Conservation (phyloP, 2,797 vertebrate species). For the Urophycis tenuis region DNA sequence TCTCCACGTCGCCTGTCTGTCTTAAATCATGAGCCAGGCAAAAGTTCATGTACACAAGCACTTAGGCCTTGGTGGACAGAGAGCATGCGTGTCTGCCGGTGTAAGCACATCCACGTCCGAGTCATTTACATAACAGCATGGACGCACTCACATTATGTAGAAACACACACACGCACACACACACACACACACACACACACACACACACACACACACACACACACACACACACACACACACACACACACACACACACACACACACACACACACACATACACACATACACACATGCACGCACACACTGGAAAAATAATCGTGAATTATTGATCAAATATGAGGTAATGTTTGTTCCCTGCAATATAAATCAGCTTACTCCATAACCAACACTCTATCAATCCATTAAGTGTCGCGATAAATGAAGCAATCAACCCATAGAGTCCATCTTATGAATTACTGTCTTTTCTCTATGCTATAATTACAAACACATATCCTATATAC, state of each 20-base stretch:
- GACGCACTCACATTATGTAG: not conserved
- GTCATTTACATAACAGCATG: not conserved
- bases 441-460: not conserved
- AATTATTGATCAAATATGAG: slow-evolving; percentile 6
- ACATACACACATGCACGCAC: not conserved
- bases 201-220: not conserved
- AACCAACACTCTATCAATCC: not conserved
- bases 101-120: not conserved
- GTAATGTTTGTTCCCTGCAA: not conserved
- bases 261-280: slow-evolving; percentile 11
- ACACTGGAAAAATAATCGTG: not conserved
- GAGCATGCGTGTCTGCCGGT: not conserved
- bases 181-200: slow-evolving; percentile 5
- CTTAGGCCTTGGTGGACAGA: not conserved
- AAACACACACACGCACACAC: not conserved
- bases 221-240: slow-evolving; percentile 1
- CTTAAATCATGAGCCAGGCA: not conserved
- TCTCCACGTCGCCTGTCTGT: not conserved
- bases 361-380: not conserved
- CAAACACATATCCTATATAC: not conserved
- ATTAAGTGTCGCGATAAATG: not conserved
- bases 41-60: not conserved
- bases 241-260: slow-evolving; percentile 4
- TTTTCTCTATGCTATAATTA: not conserved
- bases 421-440: not conserved